These are phyloP conservation scores for Pasiphila rectangulata DNA, from an alignment of 2,888 invertebrate genomes.

Conservation along the genomic window DNA sequence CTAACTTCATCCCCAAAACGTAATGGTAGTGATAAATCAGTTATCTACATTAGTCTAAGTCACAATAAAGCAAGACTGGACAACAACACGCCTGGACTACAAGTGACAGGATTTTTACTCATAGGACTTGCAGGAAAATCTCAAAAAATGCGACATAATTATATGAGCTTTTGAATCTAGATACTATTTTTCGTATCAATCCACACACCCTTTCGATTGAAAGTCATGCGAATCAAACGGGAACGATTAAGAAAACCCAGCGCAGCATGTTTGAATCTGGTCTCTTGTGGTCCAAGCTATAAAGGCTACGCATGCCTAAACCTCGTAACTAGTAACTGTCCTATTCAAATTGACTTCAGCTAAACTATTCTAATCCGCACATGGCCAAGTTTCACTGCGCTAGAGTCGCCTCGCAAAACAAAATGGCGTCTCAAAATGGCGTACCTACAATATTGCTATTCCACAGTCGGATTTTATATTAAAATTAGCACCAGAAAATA, in stretches of 20 bases:
- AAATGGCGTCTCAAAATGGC: constrained; percentile 8
- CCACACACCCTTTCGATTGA: neutral
- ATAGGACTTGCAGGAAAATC: neutral
- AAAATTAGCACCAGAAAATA: constrained; percentile 20
- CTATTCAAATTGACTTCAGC: constrained; percentile 21
- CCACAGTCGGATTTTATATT: constrained; percentile 15
- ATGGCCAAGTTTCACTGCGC: constrained; percentile 19
- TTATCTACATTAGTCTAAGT: constrained; percentile 32
- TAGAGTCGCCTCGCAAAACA: constrained; percentile 11
- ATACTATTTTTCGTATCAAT: too few relatives aligned
- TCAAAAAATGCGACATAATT: too few relatives aligned
- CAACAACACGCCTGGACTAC: constrained; percentile 32
- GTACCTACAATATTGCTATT: constrained; percentile 10
- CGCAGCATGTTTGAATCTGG: neutral
- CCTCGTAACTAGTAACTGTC: constrained; percentile 12
- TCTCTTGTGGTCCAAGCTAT: constrained; percentile 7
- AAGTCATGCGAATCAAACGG: too few relatives aligned
- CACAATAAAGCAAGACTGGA: constrained; percentile 48
- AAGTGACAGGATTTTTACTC: neutral
- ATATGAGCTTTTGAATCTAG: too few relatives aligned
- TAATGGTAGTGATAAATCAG: constrained; percentile 29
- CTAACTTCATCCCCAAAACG: constrained; percentile 39
- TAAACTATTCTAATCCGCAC: constrained; percentile 17
- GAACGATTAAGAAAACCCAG: too few relatives aligned
- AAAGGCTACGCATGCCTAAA: constrained; percentile 7